Conservation (phyloP, 2,797 vertebrate species). For the Leucoraja ocellata region DNA sequence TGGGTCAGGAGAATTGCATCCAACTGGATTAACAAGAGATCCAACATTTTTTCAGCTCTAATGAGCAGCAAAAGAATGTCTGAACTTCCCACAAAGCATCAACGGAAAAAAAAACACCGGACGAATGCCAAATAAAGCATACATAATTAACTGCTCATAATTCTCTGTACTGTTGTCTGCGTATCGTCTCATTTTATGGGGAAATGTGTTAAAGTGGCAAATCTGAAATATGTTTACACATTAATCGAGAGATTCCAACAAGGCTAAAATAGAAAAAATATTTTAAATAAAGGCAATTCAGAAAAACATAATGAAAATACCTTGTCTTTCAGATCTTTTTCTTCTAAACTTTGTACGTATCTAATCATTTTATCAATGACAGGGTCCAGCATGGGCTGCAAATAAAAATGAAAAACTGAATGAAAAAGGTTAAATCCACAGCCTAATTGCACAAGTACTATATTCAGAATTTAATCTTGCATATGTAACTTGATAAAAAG, state of each 20-base stretch:
- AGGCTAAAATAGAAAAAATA: neutral
- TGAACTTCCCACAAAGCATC: neutral
- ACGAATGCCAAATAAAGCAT: too few species aligned
- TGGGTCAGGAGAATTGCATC: neutral
- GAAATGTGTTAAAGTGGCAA: neutral
- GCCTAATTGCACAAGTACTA: neutral
- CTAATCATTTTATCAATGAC: conserved; percentile 97
- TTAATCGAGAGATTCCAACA: neutral
- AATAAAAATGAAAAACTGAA: conserved; percentile 40
- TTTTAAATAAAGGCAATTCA: neutral
- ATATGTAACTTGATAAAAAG: neutral
- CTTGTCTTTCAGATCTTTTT: conserved; percentile 98
- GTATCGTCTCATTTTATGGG: neutral
- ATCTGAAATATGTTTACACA: neutral
- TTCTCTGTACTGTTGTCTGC: neutral
- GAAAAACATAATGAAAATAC: conserved; percentile 52
- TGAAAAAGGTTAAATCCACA: neutral
- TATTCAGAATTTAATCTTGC: neutral
- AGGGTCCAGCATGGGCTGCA: conserved; percentile 92
- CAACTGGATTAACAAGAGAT: neutral
- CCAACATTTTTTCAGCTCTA: too few species aligned
- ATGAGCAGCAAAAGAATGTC: neutral
- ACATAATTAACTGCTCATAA: neutral
- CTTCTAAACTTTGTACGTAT: conserved; percentile 93
- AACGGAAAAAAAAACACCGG: too few species aligned